Evolutionary conservation across 2,888 invertebrate genomes (phyloP), one percentile per base, ranked within the genome.

Genomic region (Perdita meconis): DNA sequence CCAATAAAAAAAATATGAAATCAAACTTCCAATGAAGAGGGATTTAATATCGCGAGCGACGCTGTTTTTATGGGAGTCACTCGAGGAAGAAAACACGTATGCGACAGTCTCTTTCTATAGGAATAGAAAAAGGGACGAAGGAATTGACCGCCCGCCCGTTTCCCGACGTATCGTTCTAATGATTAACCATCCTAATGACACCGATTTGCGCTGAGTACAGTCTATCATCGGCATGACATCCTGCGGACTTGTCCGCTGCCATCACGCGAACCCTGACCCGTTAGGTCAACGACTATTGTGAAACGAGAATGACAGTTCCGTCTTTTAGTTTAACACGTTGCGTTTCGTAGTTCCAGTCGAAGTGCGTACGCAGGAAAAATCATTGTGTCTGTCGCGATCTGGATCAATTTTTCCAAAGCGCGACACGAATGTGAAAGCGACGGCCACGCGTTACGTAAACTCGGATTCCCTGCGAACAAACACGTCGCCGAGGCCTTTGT

Each of bases 141-240:
- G 60, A 59, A 4, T 34, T 12, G 38, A 66, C 70, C 63, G 74
- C 72, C 71, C 80, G 51, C 65, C 76, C 74, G 56, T 75, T 74
- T 57, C 64, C 56, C 80, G 56, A 56, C 71, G 77, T 67, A 69
- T 73, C 82, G 89, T 88, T 88, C 87, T 86, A 84, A 88, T 76
- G 87, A 89, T 86, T 87, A 86, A 86, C 83, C 72, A 50, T 79
- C 81, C 67, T 89, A 89, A 89, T 89, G 84, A 80, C 81, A 84
- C 81, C 78, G 86, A 87, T 87, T 85, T 83, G 82, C 80, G 87
- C 80, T 89, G 86, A 88, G 87, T 80, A 84, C 81, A 71, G 73
- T 69, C 86, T 81, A 89, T 89, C 88, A 88, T 89, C 87, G 81
- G 73, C 89, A 88, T 86, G 88, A 87, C 87, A 89, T 89, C 88